phyloP scores from a whole-genome alignment of 2,888 invertebrate genomes.

The Sphaerophoria taeniata region DNA sequence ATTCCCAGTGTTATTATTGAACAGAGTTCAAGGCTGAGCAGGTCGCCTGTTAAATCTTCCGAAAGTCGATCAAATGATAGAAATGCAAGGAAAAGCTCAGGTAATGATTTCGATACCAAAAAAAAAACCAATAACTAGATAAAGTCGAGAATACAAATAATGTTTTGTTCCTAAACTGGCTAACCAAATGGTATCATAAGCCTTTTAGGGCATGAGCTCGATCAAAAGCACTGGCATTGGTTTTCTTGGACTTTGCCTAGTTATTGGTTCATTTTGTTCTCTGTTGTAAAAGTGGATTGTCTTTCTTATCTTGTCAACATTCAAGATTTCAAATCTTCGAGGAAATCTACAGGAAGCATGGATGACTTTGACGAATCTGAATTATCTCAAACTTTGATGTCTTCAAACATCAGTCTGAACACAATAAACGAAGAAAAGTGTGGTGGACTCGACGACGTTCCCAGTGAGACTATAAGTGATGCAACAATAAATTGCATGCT shows the following conservation, averaged over 20 bases:
- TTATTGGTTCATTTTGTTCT: background rate
- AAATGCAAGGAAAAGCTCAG: background rate
- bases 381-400: background rate
- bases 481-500: conserved; percentile 54
- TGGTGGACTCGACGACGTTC: conserved; percentile 29
- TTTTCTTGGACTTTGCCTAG: background rate
- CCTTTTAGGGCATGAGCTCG: too few species aligned
- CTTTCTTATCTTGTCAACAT: background rate
- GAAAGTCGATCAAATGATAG: background rate
- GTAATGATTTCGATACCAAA: background rate
- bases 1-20: conserved; percentile 32
- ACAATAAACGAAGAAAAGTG: conserved; percentile 60
- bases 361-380: background rate
- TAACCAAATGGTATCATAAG: too few species aligned
- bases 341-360: background rate
- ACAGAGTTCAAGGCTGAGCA: conserved; percentile 9
- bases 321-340: conserved; percentile 18
- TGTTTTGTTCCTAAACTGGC: too few species aligned
- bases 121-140: background rate
- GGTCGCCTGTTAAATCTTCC: conserved; percentile 15
- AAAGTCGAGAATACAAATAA: background rate
- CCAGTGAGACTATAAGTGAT: conserved; percentile 52
- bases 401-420: conserved; percentile 14
- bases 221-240: too few species aligned
- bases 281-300: too few species aligned